Conservation (phyloP, 2,888 invertebrate genomes). For the Punctoribates punctum region DNA sequence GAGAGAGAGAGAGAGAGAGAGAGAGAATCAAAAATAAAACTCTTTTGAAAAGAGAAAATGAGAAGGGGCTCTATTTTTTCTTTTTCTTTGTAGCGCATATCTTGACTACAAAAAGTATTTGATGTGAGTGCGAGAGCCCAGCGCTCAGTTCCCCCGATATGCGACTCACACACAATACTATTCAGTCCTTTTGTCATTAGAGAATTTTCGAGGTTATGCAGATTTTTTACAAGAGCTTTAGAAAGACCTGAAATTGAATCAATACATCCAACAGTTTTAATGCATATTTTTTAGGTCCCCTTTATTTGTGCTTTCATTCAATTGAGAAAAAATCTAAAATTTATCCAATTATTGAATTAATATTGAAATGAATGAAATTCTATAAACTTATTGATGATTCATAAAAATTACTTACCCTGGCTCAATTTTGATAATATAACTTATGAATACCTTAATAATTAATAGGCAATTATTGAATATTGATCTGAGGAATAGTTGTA, state of each 20-base stretch:
- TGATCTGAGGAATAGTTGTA: not conserved
- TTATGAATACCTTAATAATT: no score
- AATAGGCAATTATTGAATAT: no score
- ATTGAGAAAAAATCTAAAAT: no score
- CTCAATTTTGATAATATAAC: no score
- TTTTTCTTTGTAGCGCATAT: conserved; percentile 14
- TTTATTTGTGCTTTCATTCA: not conserved
- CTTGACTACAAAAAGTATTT: conserved; percentile 16
- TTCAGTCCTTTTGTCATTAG: conserved; percentile 32
- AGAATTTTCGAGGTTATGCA: conserved; percentile 31
- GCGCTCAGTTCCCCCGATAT: conserved; percentile 25
- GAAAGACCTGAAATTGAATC: not conserved
- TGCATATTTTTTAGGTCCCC: not conserved
- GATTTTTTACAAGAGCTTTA: not conserved
- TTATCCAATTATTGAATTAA: no score
- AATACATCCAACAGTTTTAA: not conserved
- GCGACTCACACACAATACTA: conserved; percentile 30
- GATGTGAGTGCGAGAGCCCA: not conserved
- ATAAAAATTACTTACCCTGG: no score
- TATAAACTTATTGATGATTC: no score
- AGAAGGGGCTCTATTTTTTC: conserved; percentile 14
- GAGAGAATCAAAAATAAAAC: not conserved
- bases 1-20: not conserved
- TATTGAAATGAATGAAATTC: no score
- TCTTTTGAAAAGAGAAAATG: conserved; percentile 30